Base-by-base conservation (phyloP, 2,797 vertebrate genomes). In the Cirrhinus molitorella region DNA sequence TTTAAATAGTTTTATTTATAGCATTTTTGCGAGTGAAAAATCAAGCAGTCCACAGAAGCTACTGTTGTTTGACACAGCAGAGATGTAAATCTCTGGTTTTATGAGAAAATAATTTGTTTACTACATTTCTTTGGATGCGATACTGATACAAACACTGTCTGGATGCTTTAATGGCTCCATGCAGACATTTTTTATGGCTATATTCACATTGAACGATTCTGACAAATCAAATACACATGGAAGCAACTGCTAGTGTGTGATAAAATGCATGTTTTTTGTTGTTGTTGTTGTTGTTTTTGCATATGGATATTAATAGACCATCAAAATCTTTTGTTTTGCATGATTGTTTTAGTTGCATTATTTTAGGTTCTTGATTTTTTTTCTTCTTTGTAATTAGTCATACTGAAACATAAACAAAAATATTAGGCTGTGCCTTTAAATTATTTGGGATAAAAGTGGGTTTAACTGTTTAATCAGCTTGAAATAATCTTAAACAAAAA, bases 91-190 rank as follows among this genome's bases (percentile, higher is more conserved):
- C 51, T 68, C 45, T 21, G 13, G 49, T 28, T 68, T 77, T 77
- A 68, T 85, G 72, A 85, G 78, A 81, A 85, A 72, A 81, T 81
- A 87, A 83, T 72, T 59, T 81, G 84, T 79, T 86, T 77, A 79
- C 79, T 79, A 47, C 79, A 81, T 80, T 82, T 83, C 74, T 85
- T 61, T 85, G 85, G 75, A 83, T 72, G 53, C 72, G 55, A 86
- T 86, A 80, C 84, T 49, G 79, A 83, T 79, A 78, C 40, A 49
- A 80, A 74, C 82, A 53, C 61, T 68, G 66, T 66, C 53, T 73
- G 61, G 53, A 51, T 34, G 37, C 74, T 87, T 80, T 76, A 80
- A 84, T 43, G 74, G 61, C 75, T 80, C 71, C 83, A 89, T 34
- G 57, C 71, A 81, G 75, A 73, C 68, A n/a, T 80, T 78, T n/a